Conservation (phyloP, 2,888 invertebrate species). For the Epirrita christyi region DNA sequence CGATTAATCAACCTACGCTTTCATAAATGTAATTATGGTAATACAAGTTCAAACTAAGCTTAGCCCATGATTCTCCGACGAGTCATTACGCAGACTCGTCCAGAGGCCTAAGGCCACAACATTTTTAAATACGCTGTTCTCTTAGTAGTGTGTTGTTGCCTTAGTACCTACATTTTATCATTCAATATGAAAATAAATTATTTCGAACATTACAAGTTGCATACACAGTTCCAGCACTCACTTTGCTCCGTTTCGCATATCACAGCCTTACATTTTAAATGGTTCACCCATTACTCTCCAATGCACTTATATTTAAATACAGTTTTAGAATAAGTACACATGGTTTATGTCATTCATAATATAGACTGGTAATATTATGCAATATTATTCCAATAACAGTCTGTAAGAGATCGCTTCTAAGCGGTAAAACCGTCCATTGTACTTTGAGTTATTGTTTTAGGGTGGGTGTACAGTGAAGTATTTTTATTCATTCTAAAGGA, state of each 20-base stretch:
- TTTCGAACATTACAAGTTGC: slow-evolving; percentile 5
- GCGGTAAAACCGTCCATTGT: neutral
- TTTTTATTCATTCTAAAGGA: too few relatives aligned
- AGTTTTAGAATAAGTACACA: neutral
- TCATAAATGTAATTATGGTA: too few relatives aligned
- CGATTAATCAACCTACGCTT: too few relatives aligned
- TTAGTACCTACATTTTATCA: neutral
- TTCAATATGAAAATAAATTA: slow-evolving; percentile 24
- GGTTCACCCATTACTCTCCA: neutral
- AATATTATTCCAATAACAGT: neutral
- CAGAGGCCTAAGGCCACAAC: too few relatives aligned
- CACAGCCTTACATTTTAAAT: slow-evolving; percentile 21
- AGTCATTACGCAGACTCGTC: neutral
- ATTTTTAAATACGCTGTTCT: too few relatives aligned
- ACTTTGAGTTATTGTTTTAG: neutral
- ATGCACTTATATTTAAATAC: neutral
- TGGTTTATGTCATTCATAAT: neutral
- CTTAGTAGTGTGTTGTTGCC: too few relatives aligned
- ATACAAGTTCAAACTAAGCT: too few relatives aligned
- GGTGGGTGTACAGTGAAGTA: too few relatives aligned
- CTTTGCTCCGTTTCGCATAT: slow-evolving; percentile 11
- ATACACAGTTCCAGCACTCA: slow-evolving; percentile 14
- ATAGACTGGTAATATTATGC: neutral
- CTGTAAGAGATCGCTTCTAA: neutral
- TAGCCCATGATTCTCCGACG: too few relatives aligned